Conservation (phyloP, 2,113 vertebrate species). For the Nymphicus hollandicus region DNA sequence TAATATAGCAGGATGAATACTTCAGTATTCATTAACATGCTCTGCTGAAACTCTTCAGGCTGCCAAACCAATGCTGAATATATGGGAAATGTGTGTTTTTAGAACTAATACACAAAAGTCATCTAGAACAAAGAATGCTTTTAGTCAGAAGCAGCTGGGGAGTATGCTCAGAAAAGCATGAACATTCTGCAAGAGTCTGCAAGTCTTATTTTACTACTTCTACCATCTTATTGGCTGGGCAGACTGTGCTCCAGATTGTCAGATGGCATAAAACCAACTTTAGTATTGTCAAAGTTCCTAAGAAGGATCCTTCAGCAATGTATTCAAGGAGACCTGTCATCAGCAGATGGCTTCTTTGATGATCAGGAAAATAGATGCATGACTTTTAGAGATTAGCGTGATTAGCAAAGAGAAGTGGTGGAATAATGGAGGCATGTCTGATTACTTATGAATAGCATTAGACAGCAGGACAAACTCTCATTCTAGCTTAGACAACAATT, state of each 20-base stretch:
- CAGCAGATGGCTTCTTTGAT: background rate
- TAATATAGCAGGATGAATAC: background rate
- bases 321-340: background rate
- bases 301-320: background rate
- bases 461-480: background rate
- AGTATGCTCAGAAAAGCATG: background rate
- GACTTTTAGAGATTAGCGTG: background rate
- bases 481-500: background rate
- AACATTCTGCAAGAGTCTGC: background rate
- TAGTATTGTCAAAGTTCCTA: background rate
- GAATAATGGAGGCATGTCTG: background rate
- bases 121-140: background rate
- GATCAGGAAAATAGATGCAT: background rate
- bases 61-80: background rate
- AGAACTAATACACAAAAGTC: background rate
- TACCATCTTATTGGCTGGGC: background rate
- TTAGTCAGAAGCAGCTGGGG: background rate
- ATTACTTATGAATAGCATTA: background rate
- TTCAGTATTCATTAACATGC: background rate
- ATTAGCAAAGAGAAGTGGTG: background rate
- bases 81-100: background rate
- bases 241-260: background rate
- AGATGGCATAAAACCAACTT: background rate
- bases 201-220: background rate
- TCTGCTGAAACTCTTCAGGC: background rate